These are phyloP conservation scores for Muricea muricata DNA, from an alignment of 92 coral and sea anemone genomes.

Conservation along the genomic window DNA sequence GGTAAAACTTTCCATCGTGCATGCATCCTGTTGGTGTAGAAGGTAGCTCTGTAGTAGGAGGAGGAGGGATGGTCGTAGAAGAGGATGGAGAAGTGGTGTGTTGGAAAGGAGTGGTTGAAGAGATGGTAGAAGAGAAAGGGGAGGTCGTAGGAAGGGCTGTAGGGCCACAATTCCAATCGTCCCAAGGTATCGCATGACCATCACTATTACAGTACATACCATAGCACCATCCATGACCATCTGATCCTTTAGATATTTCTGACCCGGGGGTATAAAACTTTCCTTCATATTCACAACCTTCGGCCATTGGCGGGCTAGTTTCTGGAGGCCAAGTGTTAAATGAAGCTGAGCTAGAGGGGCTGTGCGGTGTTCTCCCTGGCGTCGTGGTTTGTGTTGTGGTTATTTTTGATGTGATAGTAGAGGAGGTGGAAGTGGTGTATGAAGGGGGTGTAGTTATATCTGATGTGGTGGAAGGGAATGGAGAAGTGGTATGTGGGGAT, in stretches of 20 bases:
- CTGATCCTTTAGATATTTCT: conserved; percentile 11
- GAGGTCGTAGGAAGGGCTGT: background rate
- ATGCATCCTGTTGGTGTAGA: background rate
- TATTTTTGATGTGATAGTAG: background rate
- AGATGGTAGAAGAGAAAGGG: background rate
- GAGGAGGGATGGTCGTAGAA: background rate
- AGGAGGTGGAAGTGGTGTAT: background rate
- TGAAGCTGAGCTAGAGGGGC: too few relatives aligned
- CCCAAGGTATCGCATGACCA: background rate
- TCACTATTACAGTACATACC: background rate
- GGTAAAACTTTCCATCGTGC: background rate
- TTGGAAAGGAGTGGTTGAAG: background rate
- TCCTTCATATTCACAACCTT: conserved; percentile 16
- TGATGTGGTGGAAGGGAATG: background rate
- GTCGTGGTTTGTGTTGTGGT: background rate
- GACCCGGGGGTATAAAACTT: conserved; percentile 2
- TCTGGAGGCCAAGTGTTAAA: too few relatives aligned
- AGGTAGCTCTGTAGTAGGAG: background rate
- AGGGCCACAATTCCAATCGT: conserved; percentile 27
- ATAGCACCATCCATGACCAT: conserved; percentile 18
- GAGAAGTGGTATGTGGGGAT: background rate
- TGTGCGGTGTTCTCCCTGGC: too few relatives aligned
- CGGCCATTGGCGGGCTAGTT: too few relatives aligned
- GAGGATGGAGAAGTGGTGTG: background rate
- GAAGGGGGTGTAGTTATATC: background rate